Base-by-base conservation (phyloP, 2,888 invertebrate genomes). In the Alloscopus bannaensis region DNA sequence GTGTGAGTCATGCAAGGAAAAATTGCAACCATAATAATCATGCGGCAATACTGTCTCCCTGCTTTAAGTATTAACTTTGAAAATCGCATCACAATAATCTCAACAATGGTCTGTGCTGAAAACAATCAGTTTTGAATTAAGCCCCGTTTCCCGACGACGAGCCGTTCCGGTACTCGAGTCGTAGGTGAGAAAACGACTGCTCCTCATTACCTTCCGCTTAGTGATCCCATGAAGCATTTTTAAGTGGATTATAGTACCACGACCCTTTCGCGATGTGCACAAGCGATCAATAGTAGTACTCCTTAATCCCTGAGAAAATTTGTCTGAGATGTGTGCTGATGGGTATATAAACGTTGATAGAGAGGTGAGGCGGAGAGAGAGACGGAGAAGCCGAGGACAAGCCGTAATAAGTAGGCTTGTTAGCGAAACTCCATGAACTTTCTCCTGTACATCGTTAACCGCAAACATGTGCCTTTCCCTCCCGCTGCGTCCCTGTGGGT, bases 261-360 rank as follows among this genome's bases (percentile, higher is more conserved):
- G 6, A 22, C 47, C 20, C 18, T 26, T 36, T 13, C 36, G n/a
- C n/a, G n/a, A n/a, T n/a, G n/a, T n/a, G 57, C 20, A 6, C 13
- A 55, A 22, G 36, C 45, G 52, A 75, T 75, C 75, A 75, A 75
- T 75, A 66, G 47, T 50, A 68, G 52, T n/a, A n/a, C n/a, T 47
- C 36, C 57, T 75, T 73, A 59, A n/a, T n/a, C n/a, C n/a, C n/a
- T n/a, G n/a, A n/a, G 57, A 24, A 50, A 66, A 76, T 60, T 76
- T 36, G 6, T 36, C 26, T 52, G 52, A 76, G n/a, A n/a, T n/a
- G n/a, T n/a, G n/a, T n/a, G n/a, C n/a, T n/a, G n/a, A 76, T 69
- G 69, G 55, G 76, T 62, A 59, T 68, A 76, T 76, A 75, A 76
- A 59, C 76, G 47, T 75, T 36, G 55, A 55, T 29, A 59, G 50